Percentiles rank a stretch among this genome's conserved stretches.
phyloP scores from a whole-genome alignment of 2,797 vertebrate species.

The Hydrophis major region DNA sequence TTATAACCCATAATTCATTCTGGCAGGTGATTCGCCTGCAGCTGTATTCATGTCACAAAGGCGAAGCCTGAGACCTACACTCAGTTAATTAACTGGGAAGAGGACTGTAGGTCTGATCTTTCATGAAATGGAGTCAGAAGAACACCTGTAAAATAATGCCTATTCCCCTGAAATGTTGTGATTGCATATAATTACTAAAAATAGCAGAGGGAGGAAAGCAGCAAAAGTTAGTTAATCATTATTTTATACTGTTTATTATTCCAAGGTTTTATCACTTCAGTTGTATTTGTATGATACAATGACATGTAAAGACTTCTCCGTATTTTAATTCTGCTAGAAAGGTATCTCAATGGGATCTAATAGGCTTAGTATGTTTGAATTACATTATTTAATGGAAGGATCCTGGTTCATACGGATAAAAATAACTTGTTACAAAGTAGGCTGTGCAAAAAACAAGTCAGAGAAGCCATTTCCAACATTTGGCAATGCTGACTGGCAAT shows the following conservation, averaged over 20 bases:
- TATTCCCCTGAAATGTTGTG: not conserved
- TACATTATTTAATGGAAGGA: not conserved
- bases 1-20: not conserved
- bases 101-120: constrained; percentile 17
- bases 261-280: not conserved
- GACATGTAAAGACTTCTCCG: not conserved
- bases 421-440: not conserved
- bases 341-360: not conserved
- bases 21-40: constrained; percentile 10
- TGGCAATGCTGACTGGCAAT: not conserved
- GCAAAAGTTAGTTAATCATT: not conserved
- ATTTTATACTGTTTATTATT: constrained; percentile 12
- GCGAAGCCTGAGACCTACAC: not conserved
- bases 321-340: not conserved
- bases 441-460: not conserved
- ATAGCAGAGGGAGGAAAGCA: constrained; percentile 24
- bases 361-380: not conserved
- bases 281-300: not conserved
- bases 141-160: constrained; percentile 7
- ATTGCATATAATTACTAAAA: constrained; percentile 17
- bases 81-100: constrained; percentile 21
- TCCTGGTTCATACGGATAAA: not conserved
- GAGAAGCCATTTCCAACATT: not conserved
- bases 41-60: constrained; percentile 22
- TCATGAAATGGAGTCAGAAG: constrained; percentile 9